Evolutionary conservation across 1,140 invertebrate genomes (phyloP).

Genomic region (Ruditapes philippinarum): DNA sequence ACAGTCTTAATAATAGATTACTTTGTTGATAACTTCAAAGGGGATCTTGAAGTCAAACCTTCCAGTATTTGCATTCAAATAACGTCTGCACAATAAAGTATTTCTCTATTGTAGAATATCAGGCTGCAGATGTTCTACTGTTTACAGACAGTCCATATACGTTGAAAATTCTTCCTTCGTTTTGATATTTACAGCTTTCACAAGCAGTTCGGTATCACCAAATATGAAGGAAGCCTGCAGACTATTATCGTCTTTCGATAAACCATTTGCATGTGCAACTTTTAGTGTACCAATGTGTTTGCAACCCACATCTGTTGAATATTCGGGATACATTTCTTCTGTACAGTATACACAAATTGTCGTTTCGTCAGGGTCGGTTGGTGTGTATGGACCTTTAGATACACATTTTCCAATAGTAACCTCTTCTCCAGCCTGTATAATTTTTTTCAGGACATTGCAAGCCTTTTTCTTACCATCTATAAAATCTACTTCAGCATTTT

Average conservation of each 20-base stretch:
- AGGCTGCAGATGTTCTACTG: no score
- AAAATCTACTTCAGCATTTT: neutral
- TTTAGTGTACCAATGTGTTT: neutral
- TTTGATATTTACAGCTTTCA: neutral
- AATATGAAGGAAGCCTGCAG: neutral
- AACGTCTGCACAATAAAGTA: no score
- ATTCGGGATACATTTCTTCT: neutral
- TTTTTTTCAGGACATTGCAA: neutral
- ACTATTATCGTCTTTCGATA: neutral
- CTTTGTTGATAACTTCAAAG: no score
- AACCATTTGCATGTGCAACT: neutral
- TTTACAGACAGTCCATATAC: neutral
- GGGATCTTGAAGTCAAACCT: no score
- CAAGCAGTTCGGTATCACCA: conserved; percentile 20
- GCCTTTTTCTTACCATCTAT: neutral
- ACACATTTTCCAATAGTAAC: neutral
- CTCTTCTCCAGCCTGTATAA: neutral
- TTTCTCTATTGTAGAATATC: no score
- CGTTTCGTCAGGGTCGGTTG: neutral
- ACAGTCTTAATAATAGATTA: no score
- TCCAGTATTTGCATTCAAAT: no score
- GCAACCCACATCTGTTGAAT: neutral
- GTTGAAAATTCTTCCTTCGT: neutral
- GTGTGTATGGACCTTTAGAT: neutral
- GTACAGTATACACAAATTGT: neutral